Base-by-base conservation (phyloP, 2,113 vertebrate species). In the Epinephelus moara region DNA sequence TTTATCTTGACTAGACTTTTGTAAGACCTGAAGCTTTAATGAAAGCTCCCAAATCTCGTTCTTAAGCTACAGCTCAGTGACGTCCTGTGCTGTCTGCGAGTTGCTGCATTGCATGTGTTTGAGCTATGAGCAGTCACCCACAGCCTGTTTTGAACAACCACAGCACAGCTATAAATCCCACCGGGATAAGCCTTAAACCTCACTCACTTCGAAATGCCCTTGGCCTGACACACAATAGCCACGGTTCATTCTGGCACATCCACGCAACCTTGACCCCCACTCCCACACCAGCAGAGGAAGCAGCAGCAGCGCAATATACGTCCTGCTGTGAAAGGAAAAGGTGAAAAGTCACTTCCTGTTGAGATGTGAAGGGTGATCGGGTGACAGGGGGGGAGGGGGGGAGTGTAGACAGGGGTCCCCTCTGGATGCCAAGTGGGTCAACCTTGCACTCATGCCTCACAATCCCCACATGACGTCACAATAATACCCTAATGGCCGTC, bases 401-500 rank as follows among this genome's bases (percentile, higher is more conserved):
- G 53, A 23, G n/a, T 14, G 56, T 12, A 37, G 77, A 71, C 42
- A 62, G 30, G 9, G 71, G 81, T 75, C 25, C 55, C 55, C 6
- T 57, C 37, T 55, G 49, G 67, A 59, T 6, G 40, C 73, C 82
- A 89, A 92, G 72, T 89, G 85, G 92, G 85, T 93, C 91, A 91
- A 76, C 61, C 37, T 66, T 64, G 56, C 61, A 61, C 84, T 86
- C 78, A 49, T 85, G 69, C 62, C 79, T 74, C 73, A 73, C 82
- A 93, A 89, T 82, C 81, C 81, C 77, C 79, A 47, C 3, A 42
- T 68, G 77, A 92, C 14, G 40, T 91, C 87, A 94, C 81, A 88
- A 76, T 90, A 94, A 92, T 91, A 88, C 87, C 47, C 79, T 91
- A 92, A 93, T 93, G 90, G 88, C 82, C 33, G 62, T 87, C 88